A percentile compares a stretch with the other conserved stretches of the same genome.
Evolutionary conservation across 2,888 invertebrate species (phyloP).

Genomic region (Drosophila suboccidentalis): DNA sequence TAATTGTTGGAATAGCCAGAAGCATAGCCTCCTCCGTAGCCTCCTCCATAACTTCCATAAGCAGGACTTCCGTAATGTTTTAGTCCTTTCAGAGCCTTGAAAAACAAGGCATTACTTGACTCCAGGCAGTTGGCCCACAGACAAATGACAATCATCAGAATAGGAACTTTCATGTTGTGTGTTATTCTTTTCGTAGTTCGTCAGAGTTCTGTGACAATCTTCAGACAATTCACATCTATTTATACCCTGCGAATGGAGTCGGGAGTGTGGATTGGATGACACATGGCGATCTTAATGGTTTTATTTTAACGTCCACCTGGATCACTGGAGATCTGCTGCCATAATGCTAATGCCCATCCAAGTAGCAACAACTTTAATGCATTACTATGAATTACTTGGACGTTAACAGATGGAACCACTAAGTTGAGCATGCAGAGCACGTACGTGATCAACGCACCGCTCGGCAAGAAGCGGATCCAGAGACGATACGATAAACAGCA

Average conservation of each 20-base stretch:
- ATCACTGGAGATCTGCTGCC: slow-evolving; percentile 61
- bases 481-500: slow-evolving; percentile 32
- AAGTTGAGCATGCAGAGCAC: slow-evolving; percentile 61
- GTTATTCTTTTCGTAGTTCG: slow-evolving; percentile 13
- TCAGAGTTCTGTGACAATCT: slow-evolving; percentile 48
- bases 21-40: slow-evolving; percentile 12
- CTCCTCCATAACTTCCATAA: slow-evolving; percentile 24
- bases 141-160: slow-evolving; percentile 29
- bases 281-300: slow-evolving; percentile 69
- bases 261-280: slow-evolving; percentile 52
- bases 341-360: slow-evolving; percentile 54
- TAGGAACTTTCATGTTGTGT: slow-evolving; percentile 39
- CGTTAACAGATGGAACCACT: slow-evolving; percentile 35
- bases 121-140: slow-evolving; percentile 44
- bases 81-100: slow-evolving; percentile 57
- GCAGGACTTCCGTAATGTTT: not conserved
- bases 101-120: slow-evolving; percentile 50
- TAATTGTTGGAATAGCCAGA: not conserved
- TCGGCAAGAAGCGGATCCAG: slow-evolving; percentile 52
- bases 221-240: slow-evolving; percentile 59
- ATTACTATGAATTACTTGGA: slow-evolving; percentile 59
- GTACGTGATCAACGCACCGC: slow-evolving; percentile 53
- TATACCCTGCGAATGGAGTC: slow-evolving; percentile 54
- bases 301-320: slow-evolving; percentile 58
- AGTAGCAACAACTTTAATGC: slow-evolving; percentile 49